Evolutionary conservation across 2,797 vertebrate species (phyloP), one percentile per base, ranked within the genome.

Genomic region (Chelonia mydas): DNA sequence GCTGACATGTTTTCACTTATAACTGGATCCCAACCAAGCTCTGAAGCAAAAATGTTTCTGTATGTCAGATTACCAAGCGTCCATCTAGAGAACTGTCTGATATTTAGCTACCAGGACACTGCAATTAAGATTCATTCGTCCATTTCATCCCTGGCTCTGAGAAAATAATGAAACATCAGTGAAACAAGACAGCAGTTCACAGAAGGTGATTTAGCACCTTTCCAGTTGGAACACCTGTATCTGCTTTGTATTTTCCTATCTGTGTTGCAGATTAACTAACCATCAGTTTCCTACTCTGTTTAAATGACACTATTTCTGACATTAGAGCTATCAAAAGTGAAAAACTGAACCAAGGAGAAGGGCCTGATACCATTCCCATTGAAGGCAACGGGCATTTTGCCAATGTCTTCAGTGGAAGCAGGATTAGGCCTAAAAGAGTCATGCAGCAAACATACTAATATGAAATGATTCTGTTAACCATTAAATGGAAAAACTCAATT

Each of bases 51-150:
- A 85, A 92, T 51, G 31, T 93, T 88, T 53, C 92, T 92, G 97
- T 97, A 88, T 88, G 83, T 94, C 96, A 98, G 98, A 98, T 98
- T 97, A 98, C 89, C 89, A 94, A 93, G 97, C 59, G 87, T 96
- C 88, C 93, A 90, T 96, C 92, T 96, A 91, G 91, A 97, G 96
- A 93, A 90, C 88, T 51, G 82, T 90, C 95, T 95, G 94, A 98
- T 97, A 97, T 98, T 97, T 96, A 97, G 97, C 97, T 97, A 96
- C 93, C 92, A 86, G 92, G 81, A 97, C 89, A 96, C 94, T 95
- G 93, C 97, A 98, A 98, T 98, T 98, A 98, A 97, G 96, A 97
- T 93, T 94, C 95, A 92, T 97, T 98, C 91, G 95, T 97, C 97
- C 98, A 95, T 98, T 96, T 97, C 91, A 74, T 92, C 88, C 90